A percentile compares a stretch with the other conserved stretches of the same genome.
These are phyloP conservation scores for Lagocephalus sceleratus DNA, from an alignment of 2,797 vertebrate species.

Conservation along the genomic window DNA sequence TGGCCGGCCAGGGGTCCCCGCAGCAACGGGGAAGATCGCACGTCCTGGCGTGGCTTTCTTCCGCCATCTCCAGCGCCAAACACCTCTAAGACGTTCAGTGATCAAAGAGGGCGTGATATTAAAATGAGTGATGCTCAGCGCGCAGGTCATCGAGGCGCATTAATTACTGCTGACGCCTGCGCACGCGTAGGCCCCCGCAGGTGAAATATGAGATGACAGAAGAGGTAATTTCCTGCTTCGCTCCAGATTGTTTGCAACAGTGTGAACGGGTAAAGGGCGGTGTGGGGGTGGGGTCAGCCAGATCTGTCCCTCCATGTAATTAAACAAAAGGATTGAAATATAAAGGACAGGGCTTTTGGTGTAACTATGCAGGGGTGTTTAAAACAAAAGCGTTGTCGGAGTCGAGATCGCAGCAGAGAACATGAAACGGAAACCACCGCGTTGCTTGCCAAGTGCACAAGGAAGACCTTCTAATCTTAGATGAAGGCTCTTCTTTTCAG, in stretches of 20 bases:
- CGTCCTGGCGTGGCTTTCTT: constrained; percentile 13
- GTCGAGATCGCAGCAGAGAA: constrained; percentile 14
- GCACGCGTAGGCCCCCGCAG: constrained; percentile 38
- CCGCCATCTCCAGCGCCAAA: constrained; percentile 23
- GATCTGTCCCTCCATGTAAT: constrained; percentile 56
- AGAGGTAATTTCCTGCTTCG: constrained; percentile 71
- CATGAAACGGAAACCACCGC: not conserved
- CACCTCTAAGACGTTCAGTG: constrained; percentile 8
- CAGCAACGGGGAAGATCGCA: constrained; percentile 21
- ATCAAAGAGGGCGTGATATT: constrained; percentile 43
- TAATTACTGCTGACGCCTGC: constrained; percentile 60
- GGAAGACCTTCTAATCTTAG: constrained; percentile 44
- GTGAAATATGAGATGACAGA: constrained; percentile 74
- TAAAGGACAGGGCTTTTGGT: constrained; percentile 73
- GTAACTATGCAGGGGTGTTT: constrained; percentile 76
- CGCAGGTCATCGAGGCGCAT: constrained; percentile 42
- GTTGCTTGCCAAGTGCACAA: constrained; percentile 29
- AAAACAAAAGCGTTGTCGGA: constrained; percentile 58
- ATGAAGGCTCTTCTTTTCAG: constrained; percentile 44
- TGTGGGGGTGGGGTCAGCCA: constrained; percentile 16
- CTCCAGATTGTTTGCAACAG: constrained; percentile 68
- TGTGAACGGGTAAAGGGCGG: constrained; percentile 40
- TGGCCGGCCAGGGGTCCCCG: constrained; percentile 23
- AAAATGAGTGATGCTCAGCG: constrained; percentile 33
- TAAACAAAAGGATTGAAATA: constrained; percentile 76